Percentiles rank a stretch among this genome's conserved stretches.
Evolutionary conservation across 1,140 invertebrate species (phyloP).

Genomic region (Pseudomyrmex flavicornis): DNA sequence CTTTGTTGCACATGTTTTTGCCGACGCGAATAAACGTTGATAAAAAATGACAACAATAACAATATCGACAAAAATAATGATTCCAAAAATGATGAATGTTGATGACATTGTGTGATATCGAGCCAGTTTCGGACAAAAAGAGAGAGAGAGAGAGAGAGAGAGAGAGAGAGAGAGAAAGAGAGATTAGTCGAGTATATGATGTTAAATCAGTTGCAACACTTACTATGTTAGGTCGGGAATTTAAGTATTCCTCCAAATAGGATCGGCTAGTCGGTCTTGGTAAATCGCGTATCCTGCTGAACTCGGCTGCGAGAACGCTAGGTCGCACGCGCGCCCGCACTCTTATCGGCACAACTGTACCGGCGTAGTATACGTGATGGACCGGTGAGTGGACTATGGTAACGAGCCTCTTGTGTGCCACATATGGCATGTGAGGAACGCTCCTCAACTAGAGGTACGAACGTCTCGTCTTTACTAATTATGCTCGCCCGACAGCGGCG

Average conservation of each 20-base stretch:
- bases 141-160: neutral
- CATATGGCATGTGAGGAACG: conserved; percentile 85
- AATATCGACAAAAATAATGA: conserved; percentile 24
- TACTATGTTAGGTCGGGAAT: conserved; percentile 90
- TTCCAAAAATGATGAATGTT: neutral
- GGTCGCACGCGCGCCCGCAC: conserved; percentile 88
- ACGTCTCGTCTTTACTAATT: conserved; percentile 69
- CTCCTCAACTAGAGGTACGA: conserved; percentile 80
- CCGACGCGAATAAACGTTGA: neutral
- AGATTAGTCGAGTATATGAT: neutral
- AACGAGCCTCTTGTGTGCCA: conserved; percentile 89
- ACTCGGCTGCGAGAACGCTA: conserved; percentile 89
- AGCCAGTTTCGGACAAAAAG: neutral
- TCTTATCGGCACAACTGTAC: conserved; percentile 80
- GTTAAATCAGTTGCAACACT: conserved; percentile 75
- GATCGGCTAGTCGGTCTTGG: conserved; percentile 87
- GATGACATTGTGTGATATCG: neutral
- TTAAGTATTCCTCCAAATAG: conserved; percentile 91
- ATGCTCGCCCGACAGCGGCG: conserved; percentile 13
- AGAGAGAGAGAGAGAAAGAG: conserved; percentile 1
- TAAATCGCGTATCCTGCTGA: conserved; percentile 90
- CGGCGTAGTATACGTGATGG: conserved; percentile 77
- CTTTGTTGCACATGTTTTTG: neutral
- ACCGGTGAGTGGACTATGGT: conserved; percentile 81
- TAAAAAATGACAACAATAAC: conserved; percentile 17